phyloP scores from a whole-genome alignment of 2,888 invertebrate species.

The Leistus spinibarbis region DNA sequence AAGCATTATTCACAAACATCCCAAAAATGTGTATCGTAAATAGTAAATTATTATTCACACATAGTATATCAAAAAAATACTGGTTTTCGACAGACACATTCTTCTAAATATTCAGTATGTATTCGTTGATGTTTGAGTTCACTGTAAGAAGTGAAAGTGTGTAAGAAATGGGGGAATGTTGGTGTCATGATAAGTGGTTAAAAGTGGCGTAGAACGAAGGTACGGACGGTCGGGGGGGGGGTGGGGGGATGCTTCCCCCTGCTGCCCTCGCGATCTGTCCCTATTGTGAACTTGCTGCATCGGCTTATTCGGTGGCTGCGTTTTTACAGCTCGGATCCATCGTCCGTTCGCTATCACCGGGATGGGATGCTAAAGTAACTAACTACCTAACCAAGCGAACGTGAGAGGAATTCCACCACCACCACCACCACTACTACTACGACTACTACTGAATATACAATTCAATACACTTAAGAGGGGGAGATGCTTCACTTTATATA shows the following conservation, averaged over 20 bases:
- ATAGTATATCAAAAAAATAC: no score
- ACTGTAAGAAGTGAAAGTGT: not conserved
- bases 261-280: not conserved
- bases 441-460: constrained; percentile 46
- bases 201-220: constrained; percentile 8
- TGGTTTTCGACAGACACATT: no score
- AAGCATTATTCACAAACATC: no score
- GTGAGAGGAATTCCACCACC: constrained; percentile 46
- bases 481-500: not conserved
- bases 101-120: not conserved
- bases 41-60: no score
- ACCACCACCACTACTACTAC: no score
- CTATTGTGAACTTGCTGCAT: not conserved
- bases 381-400: constrained; percentile 48
- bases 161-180: constrained; percentile 4
- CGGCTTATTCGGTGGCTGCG: constrained; percentile 14
- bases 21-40: no score
- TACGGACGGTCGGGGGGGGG: not conserved
- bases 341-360: constrained; percentile 39
- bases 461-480: constrained; percentile 46
- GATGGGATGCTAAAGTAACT: constrained; percentile 47
- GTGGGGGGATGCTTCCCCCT: not conserved
- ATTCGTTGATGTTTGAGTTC: not conserved
- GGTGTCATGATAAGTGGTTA: constrained; percentile 18
- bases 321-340: constrained; percentile 10